phyloP scores from a whole-genome alignment of 2,113 vertebrate genomes.

The Cygnus atratus region DNA sequence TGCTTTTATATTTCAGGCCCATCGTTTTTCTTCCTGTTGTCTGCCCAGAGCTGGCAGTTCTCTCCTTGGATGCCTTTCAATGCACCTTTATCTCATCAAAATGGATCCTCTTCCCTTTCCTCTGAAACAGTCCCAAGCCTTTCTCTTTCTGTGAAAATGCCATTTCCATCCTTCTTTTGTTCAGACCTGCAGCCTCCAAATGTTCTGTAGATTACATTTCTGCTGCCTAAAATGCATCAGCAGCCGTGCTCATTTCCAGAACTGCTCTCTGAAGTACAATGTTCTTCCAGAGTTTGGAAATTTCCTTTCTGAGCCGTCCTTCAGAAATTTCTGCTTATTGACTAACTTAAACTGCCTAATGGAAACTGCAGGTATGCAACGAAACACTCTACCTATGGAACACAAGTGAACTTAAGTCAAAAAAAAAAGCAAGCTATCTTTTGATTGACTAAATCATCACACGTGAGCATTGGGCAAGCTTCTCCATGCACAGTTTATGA shows the following conservation, averaged over 20 bases:
- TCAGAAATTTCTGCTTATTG: neutral
- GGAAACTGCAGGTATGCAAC: neutral
- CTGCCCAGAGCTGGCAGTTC: neutral
- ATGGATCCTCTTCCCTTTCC: neutral
- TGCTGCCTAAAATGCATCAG: neutral
- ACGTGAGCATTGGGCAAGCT: neutral
- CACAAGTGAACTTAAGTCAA: neutral
- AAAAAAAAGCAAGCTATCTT: neutral
- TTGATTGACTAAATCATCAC: neutral
- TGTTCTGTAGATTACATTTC: constrained; percentile 8
- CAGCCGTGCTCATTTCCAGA: constrained; percentile 6
- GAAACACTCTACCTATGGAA: neutral
- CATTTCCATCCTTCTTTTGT: constrained; percentile 4
- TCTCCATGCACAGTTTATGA: neutral
- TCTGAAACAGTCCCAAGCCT: neutral
- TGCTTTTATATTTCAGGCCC: neutral
- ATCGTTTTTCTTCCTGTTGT: neutral
- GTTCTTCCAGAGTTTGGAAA: constrained; percentile 30
- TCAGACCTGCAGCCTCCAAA: constrained; percentile 24
- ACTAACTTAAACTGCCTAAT: neutral
- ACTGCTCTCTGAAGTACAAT: constrained; percentile 29
- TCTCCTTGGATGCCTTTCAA: neutral
- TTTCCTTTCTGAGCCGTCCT: neutral
- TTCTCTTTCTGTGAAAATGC: neutral
- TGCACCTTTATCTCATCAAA: neutral